Base-by-base conservation (phyloP, 2,797 vertebrate species). In the Selene dorsalis region DNA sequence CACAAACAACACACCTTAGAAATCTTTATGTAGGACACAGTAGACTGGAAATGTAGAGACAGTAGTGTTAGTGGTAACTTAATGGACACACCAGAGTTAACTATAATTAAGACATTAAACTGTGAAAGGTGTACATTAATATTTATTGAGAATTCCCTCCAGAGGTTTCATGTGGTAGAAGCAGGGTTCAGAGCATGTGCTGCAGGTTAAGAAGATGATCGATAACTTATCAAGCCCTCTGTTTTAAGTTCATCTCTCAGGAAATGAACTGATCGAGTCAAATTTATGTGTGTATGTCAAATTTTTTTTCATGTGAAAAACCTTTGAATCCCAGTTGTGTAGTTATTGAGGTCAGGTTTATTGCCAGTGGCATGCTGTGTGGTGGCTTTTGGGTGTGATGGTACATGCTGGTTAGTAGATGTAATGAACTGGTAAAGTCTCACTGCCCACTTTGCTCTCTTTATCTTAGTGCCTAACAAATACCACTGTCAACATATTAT, bases 311-410 rank as follows among this genome's bases (percentile, higher is more conserved):
- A 58, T 71, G 20, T 11, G n/a, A 48, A 24, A 55, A 76, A 38
- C 12, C 16, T 18, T 74, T 24, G 22, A 57, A 26, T 65, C 30
- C 20, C 47, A 45, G 28, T 69, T 77, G 66, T 35, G n/a, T 28
- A 32, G 70, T 80, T 38, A 73, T 73, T 26, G 59, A 70, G 68
- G 66, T 79, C 74, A 77, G 50, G 56, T 30, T 55, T 62, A 38
- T 48, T 4, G 60, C 52, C 60, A 38, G 56, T 53, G 61, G 56
- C 38, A 8, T 28, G 26, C 39, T 76, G 60, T 32, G 43, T 24
- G 18, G 53, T 61, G 28, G 53, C 35, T 32, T 64, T 66, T 56
- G 22, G 20, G 35, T 72, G 58, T 50, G 41, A 38, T 22, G 50
- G 32, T 64, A 41, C 38, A 43, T 63, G 52, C 65, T 62, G 55